Evolutionary conservation across 2,113 vertebrate species (phyloP).

Genomic region (Cynoglossus semilaevis): DNA sequence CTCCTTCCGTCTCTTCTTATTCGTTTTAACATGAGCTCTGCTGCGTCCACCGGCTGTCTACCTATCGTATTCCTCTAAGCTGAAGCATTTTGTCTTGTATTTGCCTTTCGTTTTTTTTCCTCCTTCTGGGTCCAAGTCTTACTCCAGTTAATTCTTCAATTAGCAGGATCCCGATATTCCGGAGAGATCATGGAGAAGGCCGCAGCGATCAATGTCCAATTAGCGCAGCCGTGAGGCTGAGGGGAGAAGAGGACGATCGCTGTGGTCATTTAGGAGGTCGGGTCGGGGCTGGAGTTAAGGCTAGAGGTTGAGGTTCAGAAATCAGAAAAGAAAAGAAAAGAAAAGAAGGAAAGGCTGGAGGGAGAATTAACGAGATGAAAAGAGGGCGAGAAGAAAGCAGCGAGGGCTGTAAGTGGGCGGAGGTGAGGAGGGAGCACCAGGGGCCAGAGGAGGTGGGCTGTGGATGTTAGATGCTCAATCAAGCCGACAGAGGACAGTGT

Average conservation of each 20-base stretch:
- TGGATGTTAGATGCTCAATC: constrained; percentile 72
- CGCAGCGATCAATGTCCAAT: constrained; percentile 75
- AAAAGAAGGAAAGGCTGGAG: constrained; percentile 1
- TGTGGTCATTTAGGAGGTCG: constrained; percentile 36
- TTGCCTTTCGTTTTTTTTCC: constrained; percentile 38
- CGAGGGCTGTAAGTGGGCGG: constrained; percentile 49
- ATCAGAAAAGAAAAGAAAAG: not conserved
- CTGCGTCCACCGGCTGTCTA: not conserved
- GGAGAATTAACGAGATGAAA: constrained; percentile 24
- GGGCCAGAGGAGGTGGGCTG: constrained; percentile 56
- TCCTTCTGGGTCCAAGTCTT: constrained; percentile 50
- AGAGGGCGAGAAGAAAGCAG: constrained; percentile 28
- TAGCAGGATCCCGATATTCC: constrained; percentile 72
- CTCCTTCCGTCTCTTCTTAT: constrained; percentile 1
- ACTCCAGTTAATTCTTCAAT: constrained; percentile 74
- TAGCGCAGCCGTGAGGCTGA: constrained; percentile 52
- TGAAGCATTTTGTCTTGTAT: constrained; percentile 41
- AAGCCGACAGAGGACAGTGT: constrained; percentile 71
- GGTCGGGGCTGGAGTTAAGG: constrained; percentile 31
- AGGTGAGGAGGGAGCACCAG: constrained; percentile 42
- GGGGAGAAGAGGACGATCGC: constrained; percentile 17
- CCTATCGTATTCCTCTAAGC: constrained; percentile 51
- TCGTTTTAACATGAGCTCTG: constrained; percentile 10
- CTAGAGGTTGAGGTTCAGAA: constrained; percentile 32
- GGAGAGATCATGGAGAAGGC: constrained; percentile 68